Conservation (phyloP, 2,113 vertebrate species). For the Danionella cerebrum region DNA sequence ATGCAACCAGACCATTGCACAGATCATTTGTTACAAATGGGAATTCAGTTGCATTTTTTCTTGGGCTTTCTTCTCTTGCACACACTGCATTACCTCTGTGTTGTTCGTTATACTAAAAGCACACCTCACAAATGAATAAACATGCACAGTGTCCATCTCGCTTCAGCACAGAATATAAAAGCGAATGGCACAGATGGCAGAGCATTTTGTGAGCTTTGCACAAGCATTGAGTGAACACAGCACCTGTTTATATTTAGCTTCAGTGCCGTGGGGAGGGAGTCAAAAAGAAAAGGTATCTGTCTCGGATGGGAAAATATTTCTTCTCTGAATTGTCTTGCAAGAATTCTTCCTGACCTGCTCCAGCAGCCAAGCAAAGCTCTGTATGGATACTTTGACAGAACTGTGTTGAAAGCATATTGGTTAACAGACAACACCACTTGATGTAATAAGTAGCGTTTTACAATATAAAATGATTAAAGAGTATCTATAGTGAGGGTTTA, state of each 20-base stretch:
- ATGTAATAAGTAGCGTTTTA: too few species aligned
- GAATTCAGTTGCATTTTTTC: neutral
- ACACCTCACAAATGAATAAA: conserved; percentile 3
- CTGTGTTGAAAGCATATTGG: neutral
- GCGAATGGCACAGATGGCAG: conserved; percentile 59
- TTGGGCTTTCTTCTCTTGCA: neutral
- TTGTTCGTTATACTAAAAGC: neutral
- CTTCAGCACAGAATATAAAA: conserved; percentile 38
- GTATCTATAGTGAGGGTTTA: too few species aligned
- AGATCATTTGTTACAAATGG: neutral
- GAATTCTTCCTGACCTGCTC: conserved; percentile 38
- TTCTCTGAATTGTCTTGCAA: conserved; percentile 25
- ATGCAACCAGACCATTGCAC: neutral
- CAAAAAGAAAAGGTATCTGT: conserved; percentile 61
- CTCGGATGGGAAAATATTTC: conserved; percentile 46
- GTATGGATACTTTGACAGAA: neutral
- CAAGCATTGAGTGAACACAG: conserved; percentile 40
- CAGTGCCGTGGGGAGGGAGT: conserved; percentile 58
- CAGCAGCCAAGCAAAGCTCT: conserved; percentile 34
- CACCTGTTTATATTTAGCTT: conserved; percentile 70
- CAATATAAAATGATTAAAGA: too few species aligned
- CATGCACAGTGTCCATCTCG: conserved; percentile 15
- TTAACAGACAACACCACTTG: neutral
- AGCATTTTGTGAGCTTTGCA: conserved; percentile 35
- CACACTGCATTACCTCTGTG: neutral